Evolutionary conservation across 2,797 vertebrate species (phyloP), one percentile per base, ranked within the genome.

Genomic region (Chelonia mydas): DNA sequence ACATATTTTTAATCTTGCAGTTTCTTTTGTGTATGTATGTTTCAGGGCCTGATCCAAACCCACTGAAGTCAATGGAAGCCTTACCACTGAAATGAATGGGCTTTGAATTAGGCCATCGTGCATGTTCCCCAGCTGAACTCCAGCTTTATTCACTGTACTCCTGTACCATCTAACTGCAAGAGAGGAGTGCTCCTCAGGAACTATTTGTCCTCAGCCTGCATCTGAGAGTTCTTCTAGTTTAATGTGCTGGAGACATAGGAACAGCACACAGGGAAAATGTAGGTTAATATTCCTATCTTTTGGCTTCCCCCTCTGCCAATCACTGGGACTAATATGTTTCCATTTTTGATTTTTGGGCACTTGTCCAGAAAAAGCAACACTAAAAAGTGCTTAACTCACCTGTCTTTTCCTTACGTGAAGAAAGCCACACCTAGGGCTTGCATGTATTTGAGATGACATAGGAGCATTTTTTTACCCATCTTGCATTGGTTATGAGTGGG

Each of bases 271-370:
- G 1, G 12, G 68, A 88, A 95, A 90, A 86, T 28, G 27, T 81
- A 51, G 80, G 53, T 88, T 96, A 93, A 11, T 87, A n/a, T 94
- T 91, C 92, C 37, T 33, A 16, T 7, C 61, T 54, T 81, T 31
- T 81, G 28, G 50, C 27, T 54, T 88, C 79, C 51, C 31, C 47
- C 85, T 55, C 91, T 88, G 68, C 92, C 88, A 96, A 89, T 90
- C 15, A 77, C 10, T 93, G 45, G n/a, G 93, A 50, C 53, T 37
- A 12, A 12, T 45, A 5, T 88, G 74, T 95, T 96, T 96, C 79
- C 41, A 74, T 81, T 84, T 97, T 83, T 96, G 82, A 93, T 94
- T 93, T 96, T 93, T 87, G 86, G 86, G 61, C 84, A 59, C 28
- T 76, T 37, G 77, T 95, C 87, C 92, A 93, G 79, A 21, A 86